These are phyloP conservation scores for Cyrtorhinus lividipennis DNA, from an alignment of 1,140 invertebrate genomes.

Conservation along the genomic window DNA sequence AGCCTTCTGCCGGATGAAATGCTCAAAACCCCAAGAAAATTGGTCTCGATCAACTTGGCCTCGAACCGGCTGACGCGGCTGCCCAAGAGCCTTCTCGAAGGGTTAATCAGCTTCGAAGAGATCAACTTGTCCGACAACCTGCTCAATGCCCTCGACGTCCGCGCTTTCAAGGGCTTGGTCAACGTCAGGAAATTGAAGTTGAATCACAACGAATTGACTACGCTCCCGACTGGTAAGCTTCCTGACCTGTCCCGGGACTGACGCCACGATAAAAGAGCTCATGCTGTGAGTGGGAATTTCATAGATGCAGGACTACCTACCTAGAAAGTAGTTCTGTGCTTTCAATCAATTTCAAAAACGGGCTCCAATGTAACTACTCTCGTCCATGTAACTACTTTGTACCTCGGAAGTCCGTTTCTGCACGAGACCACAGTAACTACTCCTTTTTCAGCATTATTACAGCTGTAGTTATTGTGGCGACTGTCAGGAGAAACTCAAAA, in stretches of 20 bases:
- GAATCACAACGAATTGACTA: slow-evolving; percentile 48
- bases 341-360: too few relatives aligned
- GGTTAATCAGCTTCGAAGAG: slow-evolving; percentile 34
- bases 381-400: too few relatives aligned
- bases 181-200: slow-evolving; percentile 51
- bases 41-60: slow-evolving; percentile 35
- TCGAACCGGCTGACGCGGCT: slow-evolving; percentile 33
- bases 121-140: slow-evolving; percentile 36
- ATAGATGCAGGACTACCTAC: too few relatives aligned
- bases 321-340: too few relatives aligned
- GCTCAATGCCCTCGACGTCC: slow-evolving; percentile 31
- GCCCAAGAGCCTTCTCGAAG: slow-evolving; percentile 31
- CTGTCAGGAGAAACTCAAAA: too few relatives aligned
- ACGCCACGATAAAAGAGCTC: background rate
- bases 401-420: too few relatives aligned
- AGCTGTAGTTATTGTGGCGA: too few relatives aligned
- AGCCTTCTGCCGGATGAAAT: slow-evolving; percentile 36
- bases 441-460: too few relatives aligned
- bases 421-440: too few relatives aligned
- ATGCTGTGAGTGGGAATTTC: too few relatives aligned
- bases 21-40: slow-evolving; percentile 30
- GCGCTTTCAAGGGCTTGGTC: slow-evolving; percentile 44
- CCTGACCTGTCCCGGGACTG: slow-evolving; percentile 23
- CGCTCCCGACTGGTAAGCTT: slow-evolving; percentile 36
- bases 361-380: too few relatives aligned